Evolutionary conservation across 2,797 vertebrate genomes (phyloP).

Genomic region (Bufotes viridis): DNA sequence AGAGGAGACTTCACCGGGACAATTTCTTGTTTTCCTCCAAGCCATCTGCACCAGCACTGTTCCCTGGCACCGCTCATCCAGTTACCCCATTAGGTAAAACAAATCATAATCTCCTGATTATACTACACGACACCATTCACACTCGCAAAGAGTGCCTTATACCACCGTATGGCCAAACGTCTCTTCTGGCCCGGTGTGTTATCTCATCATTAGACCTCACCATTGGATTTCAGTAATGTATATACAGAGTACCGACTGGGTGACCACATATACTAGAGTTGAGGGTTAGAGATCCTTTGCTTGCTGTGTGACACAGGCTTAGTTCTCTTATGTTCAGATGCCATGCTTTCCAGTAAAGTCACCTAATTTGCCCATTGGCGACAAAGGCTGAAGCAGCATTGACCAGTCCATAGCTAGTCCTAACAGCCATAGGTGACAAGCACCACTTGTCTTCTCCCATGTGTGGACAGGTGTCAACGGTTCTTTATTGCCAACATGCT

Average conservation of each 20-base stretch:
- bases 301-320: neutral
- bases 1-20: neutral
- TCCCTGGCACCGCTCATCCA: neutral
- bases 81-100: neutral
- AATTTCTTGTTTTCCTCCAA: neutral
- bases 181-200: conserved; percentile 5
- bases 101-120: neutral
- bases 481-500: conserved; percentile 55
- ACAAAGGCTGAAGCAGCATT: neutral
- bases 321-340: neutral
- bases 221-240: neutral
- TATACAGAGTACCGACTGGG: neutral
- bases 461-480: conserved; percentile 8
- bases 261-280: too few relatives aligned
- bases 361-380: neutral
- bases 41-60: neutral
- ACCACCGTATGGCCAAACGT: conserved; percentile 3
- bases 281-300: too few relatives aligned
- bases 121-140: neutral
- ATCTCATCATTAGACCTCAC: neutral
- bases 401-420: too few relatives aligned
- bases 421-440: neutral
- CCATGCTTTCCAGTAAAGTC: neutral
- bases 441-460: conserved; percentile 1
- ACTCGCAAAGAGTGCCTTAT: conserved; percentile 50